A percentile compares a stretch with the other conserved stretches of the same genome.
These are phyloP conservation scores for Donacobius atricapilla DNA, from an alignment of 2,113 vertebrate species.

Conservation along the genomic window DNA sequence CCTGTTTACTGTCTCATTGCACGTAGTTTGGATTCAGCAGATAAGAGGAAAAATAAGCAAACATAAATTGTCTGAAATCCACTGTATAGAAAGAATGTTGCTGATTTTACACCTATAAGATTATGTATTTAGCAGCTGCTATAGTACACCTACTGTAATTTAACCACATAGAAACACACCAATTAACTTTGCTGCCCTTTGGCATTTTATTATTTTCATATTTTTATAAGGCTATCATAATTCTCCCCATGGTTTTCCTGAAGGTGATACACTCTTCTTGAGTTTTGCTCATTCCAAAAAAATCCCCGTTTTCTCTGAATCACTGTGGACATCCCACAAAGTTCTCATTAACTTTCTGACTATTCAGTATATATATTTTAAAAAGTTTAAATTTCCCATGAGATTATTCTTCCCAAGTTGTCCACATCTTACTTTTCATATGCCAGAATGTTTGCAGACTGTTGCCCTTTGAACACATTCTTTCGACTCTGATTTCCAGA, in stretches of 20 bases:
- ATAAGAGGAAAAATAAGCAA: background rate
- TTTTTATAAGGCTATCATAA: background rate
- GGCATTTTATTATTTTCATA: fast-evolving
- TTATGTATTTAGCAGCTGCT: background rate
- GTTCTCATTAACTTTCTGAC: background rate
- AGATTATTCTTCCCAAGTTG: background rate
- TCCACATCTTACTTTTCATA: background rate
- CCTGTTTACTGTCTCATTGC: background rate
- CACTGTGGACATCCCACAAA: background rate
- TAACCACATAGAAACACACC: background rate
- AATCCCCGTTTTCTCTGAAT: background rate
- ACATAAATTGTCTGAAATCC: background rate
- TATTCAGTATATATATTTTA: background rate
- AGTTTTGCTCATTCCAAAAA: background rate
- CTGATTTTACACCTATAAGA: background rate
- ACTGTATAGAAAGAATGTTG: background rate
- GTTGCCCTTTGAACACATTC: background rate
- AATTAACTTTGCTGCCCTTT: background rate
- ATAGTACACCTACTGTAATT: background rate
- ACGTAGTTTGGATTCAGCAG: background rate
- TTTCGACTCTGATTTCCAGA: background rate
- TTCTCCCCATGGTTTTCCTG: background rate
- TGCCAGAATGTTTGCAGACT: background rate
- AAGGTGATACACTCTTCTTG: background rate
- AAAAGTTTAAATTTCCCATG: background rate